Conservation (phyloP, 2,797 vertebrate genomes). For the Sphenopsis melanotis region DNA sequence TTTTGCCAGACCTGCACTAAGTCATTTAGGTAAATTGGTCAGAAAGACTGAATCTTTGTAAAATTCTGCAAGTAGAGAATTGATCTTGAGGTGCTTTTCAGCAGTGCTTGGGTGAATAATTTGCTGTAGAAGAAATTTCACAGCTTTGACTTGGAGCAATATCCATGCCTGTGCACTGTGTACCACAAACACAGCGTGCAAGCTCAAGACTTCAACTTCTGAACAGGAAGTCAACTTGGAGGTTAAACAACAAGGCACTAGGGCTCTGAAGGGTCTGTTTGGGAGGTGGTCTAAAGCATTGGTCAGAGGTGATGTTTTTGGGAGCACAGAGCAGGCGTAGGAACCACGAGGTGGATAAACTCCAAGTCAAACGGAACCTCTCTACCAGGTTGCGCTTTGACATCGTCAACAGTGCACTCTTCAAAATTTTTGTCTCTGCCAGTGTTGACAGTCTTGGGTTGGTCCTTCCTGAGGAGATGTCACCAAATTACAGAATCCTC, state of each 20-base stretch:
- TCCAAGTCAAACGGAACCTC: too few species aligned
- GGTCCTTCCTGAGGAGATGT: neutral
- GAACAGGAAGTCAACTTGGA: neutral
- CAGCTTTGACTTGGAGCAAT: neutral
- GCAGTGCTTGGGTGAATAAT: neutral
- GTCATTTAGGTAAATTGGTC: neutral
- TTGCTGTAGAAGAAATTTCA: neutral
- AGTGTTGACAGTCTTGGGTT: neutral
- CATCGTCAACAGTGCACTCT: neutral
- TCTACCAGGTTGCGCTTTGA: neutral
- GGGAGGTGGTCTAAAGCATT: rapidly evolving
- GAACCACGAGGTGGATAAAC: neutral
- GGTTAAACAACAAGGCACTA: neutral
- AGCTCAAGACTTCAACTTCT: neutral
- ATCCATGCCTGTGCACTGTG: rapidly evolving
- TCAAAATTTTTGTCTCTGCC: neutral
- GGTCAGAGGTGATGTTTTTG: neutral
- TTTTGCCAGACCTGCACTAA: neutral
- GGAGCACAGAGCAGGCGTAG: rapidly evolving
- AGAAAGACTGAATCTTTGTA: neutral
- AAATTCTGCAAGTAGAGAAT: neutral
- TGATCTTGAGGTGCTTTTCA: neutral
- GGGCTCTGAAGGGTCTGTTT: neutral
- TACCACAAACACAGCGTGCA: neutral
- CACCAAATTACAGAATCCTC: neutral